A percentile compares a stretch with the other conserved stretches of the same genome.
phyloP scores from a whole-genome alignment of 2,888 invertebrate species.

The Galerucella calmariensis region DNA sequence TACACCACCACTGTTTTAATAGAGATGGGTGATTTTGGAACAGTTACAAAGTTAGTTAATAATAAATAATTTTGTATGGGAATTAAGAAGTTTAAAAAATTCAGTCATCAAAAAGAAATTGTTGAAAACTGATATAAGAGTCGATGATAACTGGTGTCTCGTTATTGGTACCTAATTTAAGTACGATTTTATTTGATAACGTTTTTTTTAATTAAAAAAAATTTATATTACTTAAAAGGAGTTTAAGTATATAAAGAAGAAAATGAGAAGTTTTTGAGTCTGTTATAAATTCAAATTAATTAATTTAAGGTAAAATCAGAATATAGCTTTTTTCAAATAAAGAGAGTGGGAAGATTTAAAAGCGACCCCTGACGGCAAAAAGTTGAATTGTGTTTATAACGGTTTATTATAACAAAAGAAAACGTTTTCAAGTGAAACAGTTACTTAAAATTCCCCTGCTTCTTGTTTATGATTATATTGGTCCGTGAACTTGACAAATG shows the following conservation, averaged over 20 bases:
- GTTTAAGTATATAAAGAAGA: not conserved
- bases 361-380: no score
- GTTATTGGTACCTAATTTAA: not conserved
- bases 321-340: no score
- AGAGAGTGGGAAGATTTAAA: no score
- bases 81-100: not conserved
- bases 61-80: not conserved
- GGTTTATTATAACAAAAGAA: not conserved
- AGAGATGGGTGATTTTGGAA: not conserved
- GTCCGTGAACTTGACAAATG: constrained; percentile 59
- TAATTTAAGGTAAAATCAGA: no score
- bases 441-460: constrained; percentile 31
- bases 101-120: not conserved
- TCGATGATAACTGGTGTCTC: not conserved
- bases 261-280: no score
- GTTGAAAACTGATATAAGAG: not conserved
- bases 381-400: not conserved
- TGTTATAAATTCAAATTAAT: no score
- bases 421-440: constrained; percentile 1
- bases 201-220: not conserved
- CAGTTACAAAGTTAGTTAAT: not conserved
- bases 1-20: not conserved
- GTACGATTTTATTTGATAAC: constrained; percentile 3
- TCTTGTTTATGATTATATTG: constrained; percentile 54
- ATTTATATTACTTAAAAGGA: constrained; percentile 12